phyloP scores from a whole-genome alignment of 2,888 invertebrate genomes.

The Phyto melanocephala region DNA sequence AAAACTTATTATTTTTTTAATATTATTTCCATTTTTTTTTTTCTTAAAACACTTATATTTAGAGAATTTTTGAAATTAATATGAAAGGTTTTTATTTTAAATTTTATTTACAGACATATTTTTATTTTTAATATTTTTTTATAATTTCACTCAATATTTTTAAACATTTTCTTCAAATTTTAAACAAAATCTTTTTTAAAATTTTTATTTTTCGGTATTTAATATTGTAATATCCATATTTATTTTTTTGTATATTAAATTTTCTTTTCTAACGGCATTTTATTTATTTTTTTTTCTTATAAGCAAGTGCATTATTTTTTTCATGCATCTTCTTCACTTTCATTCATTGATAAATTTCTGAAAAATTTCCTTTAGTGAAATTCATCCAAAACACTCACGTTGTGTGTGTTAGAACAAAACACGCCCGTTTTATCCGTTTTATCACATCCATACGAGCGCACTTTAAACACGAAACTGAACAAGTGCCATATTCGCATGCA shows the following conservation, averaged over 20 bases:
- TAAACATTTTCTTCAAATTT: neutral
- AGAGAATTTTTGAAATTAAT: neutral
- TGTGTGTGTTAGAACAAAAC: conserved; percentile 39
- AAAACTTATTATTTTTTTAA: neutral
- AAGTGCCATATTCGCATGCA: conserved; percentile 54
- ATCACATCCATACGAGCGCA: conserved; percentile 78
- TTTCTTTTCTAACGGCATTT: conserved; percentile 20
- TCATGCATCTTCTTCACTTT: neutral
- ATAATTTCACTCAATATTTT: neutral
- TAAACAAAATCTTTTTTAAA: neutral
- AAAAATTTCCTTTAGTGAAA: neutral
- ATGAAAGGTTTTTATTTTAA: neutral
- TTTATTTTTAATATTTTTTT: neutral
- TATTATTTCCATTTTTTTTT: neutral
- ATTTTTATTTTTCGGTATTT: neutral
- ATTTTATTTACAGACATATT: neutral
- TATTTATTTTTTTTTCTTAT: neutral
- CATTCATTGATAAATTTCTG: conserved; percentile 27
- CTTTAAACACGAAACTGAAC: conserved; percentile 78
- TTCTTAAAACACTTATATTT: too few species aligned
- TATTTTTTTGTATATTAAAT: neutral
- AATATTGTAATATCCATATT: neutral
- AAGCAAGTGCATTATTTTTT: neutral
- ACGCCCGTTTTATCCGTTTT: conserved; percentile 61
- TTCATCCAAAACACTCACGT: conserved; percentile 46